Base-by-base conservation (phyloP, 2,113 vertebrate genomes). In the Podarcis muralis region DNA sequence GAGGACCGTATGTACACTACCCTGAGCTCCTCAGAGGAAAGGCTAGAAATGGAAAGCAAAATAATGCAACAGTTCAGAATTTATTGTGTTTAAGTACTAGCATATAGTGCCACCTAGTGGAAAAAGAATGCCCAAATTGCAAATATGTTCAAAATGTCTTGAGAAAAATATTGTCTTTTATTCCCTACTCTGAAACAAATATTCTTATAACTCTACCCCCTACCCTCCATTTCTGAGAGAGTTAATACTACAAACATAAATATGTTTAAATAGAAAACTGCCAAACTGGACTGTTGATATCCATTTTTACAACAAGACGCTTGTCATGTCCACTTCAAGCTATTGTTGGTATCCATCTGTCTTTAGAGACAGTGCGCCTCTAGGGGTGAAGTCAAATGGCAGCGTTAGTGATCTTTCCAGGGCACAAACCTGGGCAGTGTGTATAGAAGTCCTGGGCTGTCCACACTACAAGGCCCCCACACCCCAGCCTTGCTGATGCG, bases 61-160 rank as follows among this genome's bases (percentile, higher is more conserved):
- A 53, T 53, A 53, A 53, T 53, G 48, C 2, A 53, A 53, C 48
- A 53, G 48, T 53, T 53, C 48, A 53, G 48, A 53, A 53, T 53
- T 12, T 87, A 25, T n/a, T 87, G 43, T 6, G 43, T 69, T 87
- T 18, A 72, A 25, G 6, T 2, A 30, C 18, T 88, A 68, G 59
- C 81, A 68, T 83, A 88, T 25, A 77, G 82, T 88, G 87, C 87
- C 87, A 72, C 23, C 87, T 83, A 77, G 43, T 84, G 87, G 81
- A 68, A 76, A 23, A 57, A 48, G 35, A 86, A 77, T 68, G 72
- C 16, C 71, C 18, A 43, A 13, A 9, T 80, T 53, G 13, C 37
- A 11, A 77, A 20, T 23, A n/a, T 2, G 27, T 71, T 43, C 65
- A 27, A 62, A n/a, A 74, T 35, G 71, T 59, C 3, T 80, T 48